Evolutionary conservation across 1,140 invertebrate species (phyloP), one percentile per base, ranked within the genome.

Genomic region (Riptortus pedestris): DNA sequence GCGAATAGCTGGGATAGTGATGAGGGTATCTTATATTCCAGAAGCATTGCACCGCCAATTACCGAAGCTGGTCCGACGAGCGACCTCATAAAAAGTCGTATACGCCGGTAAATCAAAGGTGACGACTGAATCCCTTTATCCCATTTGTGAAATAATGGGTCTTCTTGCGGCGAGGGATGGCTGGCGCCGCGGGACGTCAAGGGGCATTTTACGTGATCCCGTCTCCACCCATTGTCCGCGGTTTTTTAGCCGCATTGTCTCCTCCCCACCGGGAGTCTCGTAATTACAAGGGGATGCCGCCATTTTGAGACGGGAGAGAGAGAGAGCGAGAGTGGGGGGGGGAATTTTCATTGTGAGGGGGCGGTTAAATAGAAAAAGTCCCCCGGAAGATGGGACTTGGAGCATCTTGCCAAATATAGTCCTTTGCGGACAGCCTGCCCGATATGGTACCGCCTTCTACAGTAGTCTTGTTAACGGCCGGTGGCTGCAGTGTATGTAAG

Each of bases 231-330:
- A 47, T 47, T 47, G 45, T 47, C 45, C 22, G n/a, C n/a, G n/a
- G n/a, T 47, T 47, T 47, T 47, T 47, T 47, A n/a, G n/a, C n/a
- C 18, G 45, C 45, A 47, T 47, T 47, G 45, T 47, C 45, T 47
- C 45, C 22, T 22, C 18, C 22, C 45, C 45, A 20, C n/a, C n/a
- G n/a, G n/a, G n/a, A n/a, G n/a, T n/a, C 45, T 22, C 45, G n/a
- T 47, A 47, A 47, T 47, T 47, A 47, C 45, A 47, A 47, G 45
- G 45, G 43, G 45, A n/a, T n/a, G 45, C 45, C 9, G 45, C 45
- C 45, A 47, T 47, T 47, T 47, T 47, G 45, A 47, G 45, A 47
- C 45, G n/a, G n/a, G n/a, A n/a, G n/a, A n/a, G n/a, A n/a, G n/a
- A n/a, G n/a, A n/a, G n/a, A n/a, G n/a, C n/a, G n/a, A n/a, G n/a